phyloP scores from a whole-genome alignment of 2,888 invertebrate genomes.

The Amblyteles armatorius region DNA sequence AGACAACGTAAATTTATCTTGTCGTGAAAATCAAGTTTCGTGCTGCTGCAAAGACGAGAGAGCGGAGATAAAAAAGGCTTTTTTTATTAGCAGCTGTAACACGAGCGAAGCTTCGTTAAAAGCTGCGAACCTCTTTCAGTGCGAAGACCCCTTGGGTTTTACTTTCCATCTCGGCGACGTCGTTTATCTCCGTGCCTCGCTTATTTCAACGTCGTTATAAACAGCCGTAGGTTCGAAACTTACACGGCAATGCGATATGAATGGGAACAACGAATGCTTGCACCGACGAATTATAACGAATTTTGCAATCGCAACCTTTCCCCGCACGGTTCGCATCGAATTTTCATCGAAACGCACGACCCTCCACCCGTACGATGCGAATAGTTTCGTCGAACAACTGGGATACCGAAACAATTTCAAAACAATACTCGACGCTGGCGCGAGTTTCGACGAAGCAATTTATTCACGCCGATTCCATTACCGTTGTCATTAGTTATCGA shows the following conservation, averaged over 20 bases:
- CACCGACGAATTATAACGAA: conserved; percentile 31
- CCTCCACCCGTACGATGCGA: not conserved
- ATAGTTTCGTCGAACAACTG: not conserved
- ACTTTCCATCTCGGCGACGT: not conserved
- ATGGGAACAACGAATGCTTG: conserved; percentile 22
- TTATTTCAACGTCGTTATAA: conserved; percentile 13
- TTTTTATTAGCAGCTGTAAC: conserved; percentile 16
- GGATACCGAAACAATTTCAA: conserved; percentile 24
- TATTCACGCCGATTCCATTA: conserved; percentile 24
- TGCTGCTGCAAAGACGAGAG: conserved; percentile 15
- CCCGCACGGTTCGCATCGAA: conserved; percentile 18
- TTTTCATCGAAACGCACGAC: conserved; percentile 22
- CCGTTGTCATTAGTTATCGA: conserved; percentile 20
- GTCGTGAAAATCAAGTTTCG: conserved; percentile 30
- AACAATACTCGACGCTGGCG: conserved; percentile 9
- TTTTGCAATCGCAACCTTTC: conserved; percentile 27
- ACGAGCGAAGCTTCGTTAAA: conserved; percentile 29
- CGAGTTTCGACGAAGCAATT: conserved; percentile 27
- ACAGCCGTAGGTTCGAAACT: conserved; percentile 18
- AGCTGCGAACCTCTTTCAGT: conserved; percentile 3
- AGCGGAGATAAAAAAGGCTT: conserved; percentile 6
- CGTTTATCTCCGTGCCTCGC: conserved; percentile 7
- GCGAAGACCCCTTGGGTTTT: conserved; percentile 3
- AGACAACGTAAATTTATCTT: conserved; percentile 25
- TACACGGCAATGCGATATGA: conserved; percentile 37